Conservation (phyloP, 2,888 invertebrate species). For the Tortricodes alternella region DNA sequence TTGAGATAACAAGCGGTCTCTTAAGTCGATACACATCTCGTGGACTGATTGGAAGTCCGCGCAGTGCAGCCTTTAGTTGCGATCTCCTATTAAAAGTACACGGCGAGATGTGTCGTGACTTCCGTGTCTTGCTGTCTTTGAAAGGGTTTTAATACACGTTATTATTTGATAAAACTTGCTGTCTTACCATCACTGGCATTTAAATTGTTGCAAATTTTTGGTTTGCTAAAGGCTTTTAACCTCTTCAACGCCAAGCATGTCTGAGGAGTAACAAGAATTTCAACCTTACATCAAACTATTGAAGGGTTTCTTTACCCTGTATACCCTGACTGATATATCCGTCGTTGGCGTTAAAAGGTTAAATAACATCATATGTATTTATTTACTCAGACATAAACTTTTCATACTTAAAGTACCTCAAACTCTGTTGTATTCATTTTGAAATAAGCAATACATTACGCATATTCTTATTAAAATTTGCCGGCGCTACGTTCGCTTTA, state of each 20-base stretch:
- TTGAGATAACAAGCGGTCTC: conserved; percentile 80
- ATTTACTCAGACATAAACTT: too few species aligned
- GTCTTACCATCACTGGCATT: too few species aligned
- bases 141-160: neutral
- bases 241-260: too few species aligned
- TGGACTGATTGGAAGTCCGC: conserved; percentile 68
- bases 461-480: neutral
- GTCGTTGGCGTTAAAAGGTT: too few species aligned
- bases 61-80: conserved; percentile 45
- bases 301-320: too few species aligned
- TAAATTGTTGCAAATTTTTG: neutral
- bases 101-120: conserved; percentile 33
- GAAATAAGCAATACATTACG: neutral
- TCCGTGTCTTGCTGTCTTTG: conserved; percentile 16
- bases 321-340: too few species aligned
- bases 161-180: neutral
- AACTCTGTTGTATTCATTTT: too few species aligned
- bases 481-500: conserved; percentile 41
- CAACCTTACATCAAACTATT: too few species aligned
- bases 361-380: too few species aligned
- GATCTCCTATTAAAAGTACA: conserved; percentile 63
- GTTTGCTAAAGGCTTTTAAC: too few species aligned
- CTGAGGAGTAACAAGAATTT: too few species aligned
- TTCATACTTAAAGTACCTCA: too few species aligned
- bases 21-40: conserved; percentile 80